phyloP scores from a whole-genome alignment of 2,797 vertebrate species.

The Tadarida brasiliensis region DNA sequence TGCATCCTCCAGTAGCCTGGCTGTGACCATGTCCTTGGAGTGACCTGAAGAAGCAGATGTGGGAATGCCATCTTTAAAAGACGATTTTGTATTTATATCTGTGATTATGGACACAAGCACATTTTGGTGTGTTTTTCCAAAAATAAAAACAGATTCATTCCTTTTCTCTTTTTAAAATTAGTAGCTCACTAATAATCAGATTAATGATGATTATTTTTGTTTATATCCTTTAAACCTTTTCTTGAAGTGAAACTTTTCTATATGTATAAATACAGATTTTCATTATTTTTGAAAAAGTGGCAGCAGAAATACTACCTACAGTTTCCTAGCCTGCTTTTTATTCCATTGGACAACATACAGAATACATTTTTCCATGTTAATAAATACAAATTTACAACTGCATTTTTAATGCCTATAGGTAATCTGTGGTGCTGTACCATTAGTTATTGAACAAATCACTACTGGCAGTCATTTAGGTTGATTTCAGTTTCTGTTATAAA shows the following conservation, averaged over 20 bases:
- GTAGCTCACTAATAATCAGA: conserved; percentile 29
- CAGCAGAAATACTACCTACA: background rate
- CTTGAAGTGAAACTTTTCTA: background rate
- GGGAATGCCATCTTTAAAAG: conserved; percentile 36
- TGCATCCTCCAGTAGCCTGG: background rate
- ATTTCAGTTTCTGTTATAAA: conserved; percentile 16
- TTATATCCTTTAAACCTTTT: conserved; percentile 17
- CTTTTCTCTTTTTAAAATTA: conserved; percentile 9
- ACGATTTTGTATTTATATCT: background rate
- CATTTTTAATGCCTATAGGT: background rate
- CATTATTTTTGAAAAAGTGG: background rate
- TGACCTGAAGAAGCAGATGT: conserved; percentile 22
- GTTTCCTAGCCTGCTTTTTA: background rate
- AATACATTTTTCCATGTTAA: conserved; percentile 44
- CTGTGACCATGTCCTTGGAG: background rate
- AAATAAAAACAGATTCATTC: conserved; percentile 21
- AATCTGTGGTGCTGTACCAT: background rate
- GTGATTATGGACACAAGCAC: background rate
- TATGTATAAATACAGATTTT: background rate
- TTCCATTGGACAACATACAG: background rate
- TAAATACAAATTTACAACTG: conserved; percentile 24
- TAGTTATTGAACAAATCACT: background rate
- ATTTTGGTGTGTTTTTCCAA: background rate
- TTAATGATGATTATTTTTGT: background rate
- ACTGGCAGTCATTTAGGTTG: background rate